Percentiles rank a stretch among this genome's conserved stretches.
Evolutionary conservation across 2,888 invertebrate genomes (phyloP).

Genomic region (Macrophya alboannulata): DNA sequence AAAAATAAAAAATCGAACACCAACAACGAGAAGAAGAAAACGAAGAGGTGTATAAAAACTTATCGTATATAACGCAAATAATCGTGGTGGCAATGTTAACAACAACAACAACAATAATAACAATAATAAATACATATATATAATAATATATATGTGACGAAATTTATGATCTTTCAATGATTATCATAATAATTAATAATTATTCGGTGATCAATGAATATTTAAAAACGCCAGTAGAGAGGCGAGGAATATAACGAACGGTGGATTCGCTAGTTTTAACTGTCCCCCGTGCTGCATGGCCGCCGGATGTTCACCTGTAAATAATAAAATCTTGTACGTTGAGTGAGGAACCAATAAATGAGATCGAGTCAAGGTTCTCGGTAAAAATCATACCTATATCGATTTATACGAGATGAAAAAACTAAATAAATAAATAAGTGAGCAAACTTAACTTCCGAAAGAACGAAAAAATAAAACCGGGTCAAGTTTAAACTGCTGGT

Average conservation of each 20-base stretch:
- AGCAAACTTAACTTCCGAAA: not conserved
- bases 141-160: not conserved
- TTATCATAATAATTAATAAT: not conserved
- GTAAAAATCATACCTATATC: not conserved
- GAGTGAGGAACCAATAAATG: not conserved
- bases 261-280: conserved; percentile 85
- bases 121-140: conserved; percentile 9
- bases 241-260: conserved; percentile 87
- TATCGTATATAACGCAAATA: not conserved
- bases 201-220: conserved; percentile 68
- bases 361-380: too few relatives aligned
- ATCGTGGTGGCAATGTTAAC: not conserved
- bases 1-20: not conserved
- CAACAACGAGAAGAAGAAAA: too few relatives aligned
- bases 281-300: conserved; percentile 91
- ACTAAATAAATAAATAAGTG: not conserved
- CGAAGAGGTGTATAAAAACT: too few relatives aligned
- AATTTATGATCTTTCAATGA: not conserved
- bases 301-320: conserved; percentile 91
- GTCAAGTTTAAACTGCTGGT: not conserved
- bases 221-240: conserved; percentile 83
- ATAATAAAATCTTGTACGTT: conserved; percentile 69
- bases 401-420: too few relatives aligned
- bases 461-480: not conserved
- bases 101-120: not conserved